Evolutionary conservation across 2,888 invertebrate genomes (phyloP).

Genomic region (Drosophila mettleri): DNA sequence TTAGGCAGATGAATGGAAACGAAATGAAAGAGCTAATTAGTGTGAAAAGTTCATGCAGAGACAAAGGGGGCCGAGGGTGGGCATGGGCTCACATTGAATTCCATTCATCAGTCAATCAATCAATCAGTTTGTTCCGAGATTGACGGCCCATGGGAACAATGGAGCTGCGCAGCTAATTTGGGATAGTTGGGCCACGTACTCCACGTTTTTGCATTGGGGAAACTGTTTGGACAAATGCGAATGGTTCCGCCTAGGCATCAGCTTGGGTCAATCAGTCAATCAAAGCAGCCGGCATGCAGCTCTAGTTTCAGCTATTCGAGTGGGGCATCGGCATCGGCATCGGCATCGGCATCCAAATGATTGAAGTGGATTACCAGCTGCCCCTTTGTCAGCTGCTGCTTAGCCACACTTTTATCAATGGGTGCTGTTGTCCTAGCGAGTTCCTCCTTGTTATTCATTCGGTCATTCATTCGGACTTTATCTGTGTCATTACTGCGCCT

Average conservation of each 20-base stretch:
- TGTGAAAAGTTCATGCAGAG: not conserved
- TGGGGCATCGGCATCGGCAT: too few relatives aligned
- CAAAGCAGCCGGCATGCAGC: not conserved
- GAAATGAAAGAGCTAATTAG: not conserved
- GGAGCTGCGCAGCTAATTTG: not conserved
- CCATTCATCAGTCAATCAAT: not conserved
- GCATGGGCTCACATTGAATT: not conserved
- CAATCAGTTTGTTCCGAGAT: not conserved
- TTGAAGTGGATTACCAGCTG: not conserved
- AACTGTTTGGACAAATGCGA: not conserved
- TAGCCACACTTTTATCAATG: too few relatives aligned
- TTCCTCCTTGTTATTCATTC: constrained; percentile 31
- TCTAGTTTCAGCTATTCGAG: not conserved
- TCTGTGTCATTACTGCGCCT: constrained; percentile 58
- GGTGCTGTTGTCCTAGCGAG: not conserved
- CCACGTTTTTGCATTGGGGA: not conserved
- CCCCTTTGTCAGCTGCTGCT: not conserved
- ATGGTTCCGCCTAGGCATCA: not conserved
- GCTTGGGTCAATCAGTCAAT: not conserved
- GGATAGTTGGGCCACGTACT: not conserved
- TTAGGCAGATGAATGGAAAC: not conserved
- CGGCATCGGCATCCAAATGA: not conserved
- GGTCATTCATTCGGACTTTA: constrained; percentile 43
- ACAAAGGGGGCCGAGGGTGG: not conserved
- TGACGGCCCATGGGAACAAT: not conserved